Base-by-base conservation (phyloP, 2,888 invertebrate species). In the Microdon myrmicae region DNA sequence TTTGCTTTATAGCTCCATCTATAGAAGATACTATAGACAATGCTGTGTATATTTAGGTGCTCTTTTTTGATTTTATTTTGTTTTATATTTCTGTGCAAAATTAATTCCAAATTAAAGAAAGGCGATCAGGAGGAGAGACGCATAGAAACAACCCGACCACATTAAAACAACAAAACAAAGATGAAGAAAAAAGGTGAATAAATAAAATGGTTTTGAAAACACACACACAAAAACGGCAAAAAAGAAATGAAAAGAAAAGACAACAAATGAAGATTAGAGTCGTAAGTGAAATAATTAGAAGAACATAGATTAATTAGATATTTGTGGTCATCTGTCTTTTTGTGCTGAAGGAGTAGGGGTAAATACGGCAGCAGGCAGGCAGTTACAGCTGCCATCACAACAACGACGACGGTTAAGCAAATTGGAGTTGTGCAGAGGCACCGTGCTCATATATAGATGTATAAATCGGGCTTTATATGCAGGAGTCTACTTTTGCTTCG, bases 221-320 rank as follows among this genome's bases (percentile, higher is more conserved):
- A 43, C 25, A 47, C 23, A 41, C 16, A 3, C 16, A 10, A 1
- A 19, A 41, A 35, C 13, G 2, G 20, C 4, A 32, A 7, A 5
- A 43, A 37, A 29, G 14, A 14, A 47, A 28, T 22, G 37, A 43
- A 12, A 6, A 12, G 13, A 7, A 17, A 28, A 29, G 7, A 23
- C 53, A 48, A 59, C 31, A 66, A 59, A 59, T 48, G 53, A 59
- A 59, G 53, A 66, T 59, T 59, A 59, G 66, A 44, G 34, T 59
- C 34, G 66, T 49, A 66, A 66, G 59, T 54, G 66, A 66, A 66
- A 66, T 66, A 66, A 66, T 66, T 66, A 66, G 66, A 66, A 48
- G 59, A 54, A 66, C 66, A 66, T 59, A 59, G 66, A 66, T 66
- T 66, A 66, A 59, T 59, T 59, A 66, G 59, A 66, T 66, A 59